Base-by-base conservation (phyloP, 2,113 vertebrate species). In the Cyphomyrus discorhynchus region DNA sequence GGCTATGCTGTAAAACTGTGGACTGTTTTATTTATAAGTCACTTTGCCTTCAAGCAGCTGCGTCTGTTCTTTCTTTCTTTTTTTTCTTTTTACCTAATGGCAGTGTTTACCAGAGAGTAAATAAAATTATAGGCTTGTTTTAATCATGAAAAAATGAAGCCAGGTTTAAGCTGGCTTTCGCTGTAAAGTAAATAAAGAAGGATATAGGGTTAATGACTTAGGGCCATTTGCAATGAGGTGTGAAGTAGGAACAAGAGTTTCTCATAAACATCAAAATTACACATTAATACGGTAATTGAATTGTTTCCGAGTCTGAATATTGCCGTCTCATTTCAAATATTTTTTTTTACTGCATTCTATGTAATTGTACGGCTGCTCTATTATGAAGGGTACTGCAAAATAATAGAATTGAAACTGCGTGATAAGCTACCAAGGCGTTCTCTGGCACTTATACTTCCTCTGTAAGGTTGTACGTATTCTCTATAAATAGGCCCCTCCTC, bases 1-100 rank as follows among this genome's bases (percentile, higher is more conserved):
- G 93, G 93, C 95, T 92, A 92, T 89, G 90, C 94, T 93, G 91
- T 94, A 93, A 96, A 95, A 94, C 91, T 90, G 92, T 3, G 92
- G 91, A 91, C 93, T 90, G 85, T 93, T 94, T 95, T 92, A 95
- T 95, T 92, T 95, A 90, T 49, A 92, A 91, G 90, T 91, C 70
- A 66, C 74, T 92, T 91, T 91, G 93, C 90, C 93, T 92, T 53
- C 90, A 74, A 93, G 91, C 92, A 92, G 88, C 93, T 91, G 93
- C 88, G 62, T 80, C 91, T 94, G 93, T 95, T 94, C 91, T 91
- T 92, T 92, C 93, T 94, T 66, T 27, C 24, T n/a, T 58, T 58
- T 2, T 58, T 9, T 53, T 93, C 90, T 94, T 94, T 92, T 93
- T 92, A 94, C 93, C 93, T 94, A 92, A 94, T 90, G 93, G 92